Base-by-base conservation (phyloP, 2,797 vertebrate genomes). In the Benthosema pterotum region DNA sequence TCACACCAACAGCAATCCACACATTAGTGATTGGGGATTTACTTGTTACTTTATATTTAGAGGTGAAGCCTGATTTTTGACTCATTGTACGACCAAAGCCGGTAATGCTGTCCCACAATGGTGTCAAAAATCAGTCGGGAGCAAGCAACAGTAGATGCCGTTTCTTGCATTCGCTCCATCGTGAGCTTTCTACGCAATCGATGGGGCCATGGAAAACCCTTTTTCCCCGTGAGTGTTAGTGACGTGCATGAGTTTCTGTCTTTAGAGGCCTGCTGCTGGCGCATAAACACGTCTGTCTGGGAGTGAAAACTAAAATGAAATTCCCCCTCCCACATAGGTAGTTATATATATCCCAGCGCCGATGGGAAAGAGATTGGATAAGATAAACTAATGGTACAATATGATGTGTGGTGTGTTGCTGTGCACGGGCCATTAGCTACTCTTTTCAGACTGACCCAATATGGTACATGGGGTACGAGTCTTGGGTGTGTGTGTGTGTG, bases 101-200 rank as follows among this genome's bases (percentile, higher is more conserved):
- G 0, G 32, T 38, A 9, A 38, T 9, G 11, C 32, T 8, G 32
- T 38, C 32, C 7, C 11, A 38, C 32, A 9, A 38, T 38, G 32
- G 8, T 38, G 32, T 38, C 8, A 2, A 38, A 38, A 59, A 51
- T 53, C n/a, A 56, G 57, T 18, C 56, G 78, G 69, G 72, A 72
- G 67, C 74, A 73, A 73, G 67, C 64, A 78, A 60, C 58, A 57
- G n/a, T 59, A 64, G 71, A 77, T 63, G 54, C 48, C 11, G 16
- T 59, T 15, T 57, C 48, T 38, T 52, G 45, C 28, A 60, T 49
- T 50, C 42, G 42, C 15, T 57, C 12, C 17, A 25, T 14, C 18
- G 28, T 11, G 54, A 50, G 25, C 43, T 42, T 45, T 13, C 12
- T 9, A 58, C n/a, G 45, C 0, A 57, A 51, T 51, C 1, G 46